These are phyloP conservation scores for Drosophila quadrilineata DNA, from an alignment of 1,140 invertebrate species.

Conservation along the genomic window DNA sequence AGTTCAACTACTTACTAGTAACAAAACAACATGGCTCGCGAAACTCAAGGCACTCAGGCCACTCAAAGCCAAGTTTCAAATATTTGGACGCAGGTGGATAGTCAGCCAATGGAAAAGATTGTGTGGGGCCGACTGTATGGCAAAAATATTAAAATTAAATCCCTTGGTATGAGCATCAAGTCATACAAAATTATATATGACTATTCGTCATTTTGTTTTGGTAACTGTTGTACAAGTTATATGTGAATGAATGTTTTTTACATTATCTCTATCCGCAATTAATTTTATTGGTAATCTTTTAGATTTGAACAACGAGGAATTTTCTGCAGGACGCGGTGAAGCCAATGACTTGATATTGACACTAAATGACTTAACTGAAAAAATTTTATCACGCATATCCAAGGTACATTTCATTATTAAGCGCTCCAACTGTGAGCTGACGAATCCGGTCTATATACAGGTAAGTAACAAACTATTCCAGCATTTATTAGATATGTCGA, in stretches of 20 bases:
- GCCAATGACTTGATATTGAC: constrained; percentile 69
- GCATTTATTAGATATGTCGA: no score
- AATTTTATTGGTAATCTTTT: constrained; percentile 3
- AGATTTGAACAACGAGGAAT: constrained; percentile 75
- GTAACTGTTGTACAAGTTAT: constrained; percentile 54
- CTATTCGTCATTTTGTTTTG: constrained; percentile 69
- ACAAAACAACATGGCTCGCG: constrained; percentile 61
- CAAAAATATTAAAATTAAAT: constrained; percentile 78
- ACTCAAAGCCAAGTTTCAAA: constrained; percentile 76
- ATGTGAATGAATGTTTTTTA: background rate
- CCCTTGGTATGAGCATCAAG: constrained; percentile 68
- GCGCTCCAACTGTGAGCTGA: constrained; percentile 65
- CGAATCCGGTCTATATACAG: constrained; percentile 78
- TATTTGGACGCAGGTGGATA: constrained; percentile 74
- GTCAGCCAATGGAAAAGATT: constrained; percentile 75
- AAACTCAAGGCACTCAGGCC: constrained; percentile 64
- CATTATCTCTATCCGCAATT: background rate
- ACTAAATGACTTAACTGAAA: constrained; percentile 70
- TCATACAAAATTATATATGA: constrained; percentile 72
- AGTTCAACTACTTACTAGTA: background rate
- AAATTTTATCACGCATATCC: constrained; percentile 75
- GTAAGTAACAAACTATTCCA: constrained; percentile 35
- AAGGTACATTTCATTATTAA: constrained; percentile 76
- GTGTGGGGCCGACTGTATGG: constrained; percentile 77
- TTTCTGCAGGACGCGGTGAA: constrained; percentile 71